Evolutionary conservation across 2,888 invertebrate species (phyloP).

Genomic region (Acleris holmiana): DNA sequence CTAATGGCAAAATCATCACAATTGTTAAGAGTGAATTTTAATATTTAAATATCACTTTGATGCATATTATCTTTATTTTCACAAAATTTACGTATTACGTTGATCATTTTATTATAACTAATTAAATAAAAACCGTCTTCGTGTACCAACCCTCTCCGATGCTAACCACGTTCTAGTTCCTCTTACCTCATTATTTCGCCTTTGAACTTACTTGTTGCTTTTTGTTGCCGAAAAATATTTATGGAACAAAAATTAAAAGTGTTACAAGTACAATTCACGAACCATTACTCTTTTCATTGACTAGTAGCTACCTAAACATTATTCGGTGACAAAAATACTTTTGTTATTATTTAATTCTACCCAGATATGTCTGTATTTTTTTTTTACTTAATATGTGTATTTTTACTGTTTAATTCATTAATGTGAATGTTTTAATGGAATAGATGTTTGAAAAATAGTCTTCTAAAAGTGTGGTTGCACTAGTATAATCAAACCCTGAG

Average conservation of each 20-base stretch:
- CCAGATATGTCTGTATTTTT: constrained; percentile 70
- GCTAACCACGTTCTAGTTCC: constrained; percentile 53
- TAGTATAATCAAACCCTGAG: constrained; percentile 34
- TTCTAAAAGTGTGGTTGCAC: constrained; percentile 67
- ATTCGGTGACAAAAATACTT: constrained; percentile 51
- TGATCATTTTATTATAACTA: constrained; percentile 48
- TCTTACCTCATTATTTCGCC: constrained; percentile 54
- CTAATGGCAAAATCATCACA: constrained; percentile 83
- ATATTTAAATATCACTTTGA: constrained; percentile 51
- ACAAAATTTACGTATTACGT: constrained; percentile 48
- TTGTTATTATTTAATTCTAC: constrained; percentile 65
- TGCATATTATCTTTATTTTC: constrained; percentile 54
- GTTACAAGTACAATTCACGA: constrained; percentile 23
- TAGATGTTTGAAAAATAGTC: constrained; percentile 55
- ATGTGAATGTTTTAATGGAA: constrained; percentile 70
- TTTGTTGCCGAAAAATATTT: constrained; percentile 55
- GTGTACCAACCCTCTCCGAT: constrained; percentile 57
- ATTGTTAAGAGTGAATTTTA: constrained; percentile 77
- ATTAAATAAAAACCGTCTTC: constrained; percentile 53
- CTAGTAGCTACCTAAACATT: constrained; percentile 14
- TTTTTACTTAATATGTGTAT: constrained; percentile 68
- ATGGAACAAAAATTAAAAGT: background rate
- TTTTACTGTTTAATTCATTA: constrained; percentile 58
- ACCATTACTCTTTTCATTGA: background rate
- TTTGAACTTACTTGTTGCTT: constrained; percentile 53